Base-by-base conservation (phyloP, 2,797 vertebrate genomes). In the Remorina albescens region DNA sequence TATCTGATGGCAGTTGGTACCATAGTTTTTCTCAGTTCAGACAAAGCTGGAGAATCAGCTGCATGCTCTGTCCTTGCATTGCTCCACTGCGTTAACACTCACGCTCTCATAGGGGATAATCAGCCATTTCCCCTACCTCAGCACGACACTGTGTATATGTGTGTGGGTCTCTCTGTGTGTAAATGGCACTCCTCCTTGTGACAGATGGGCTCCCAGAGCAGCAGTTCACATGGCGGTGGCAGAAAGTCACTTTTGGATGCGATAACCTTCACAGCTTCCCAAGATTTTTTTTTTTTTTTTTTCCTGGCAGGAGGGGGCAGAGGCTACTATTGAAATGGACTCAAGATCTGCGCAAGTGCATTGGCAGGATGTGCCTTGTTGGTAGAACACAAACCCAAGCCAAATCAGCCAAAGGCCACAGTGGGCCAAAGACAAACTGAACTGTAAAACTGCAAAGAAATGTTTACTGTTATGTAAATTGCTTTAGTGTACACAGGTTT, bases 151-250 rank as follows among this genome's bases (percentile, higher is more conserved):
- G 71, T 69, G 82, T 86, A 78, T 68, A 47, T 69, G 76, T 76
- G 59, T 21, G 28, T 21, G 60, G 19, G 41, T 51, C 6, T 51
- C 6, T 61, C 4, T 59, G 71, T 78, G 74, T 81, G 85, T 88
- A 50, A 76, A 79, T 73, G 85, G 85, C 74, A 58, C 74, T 83
- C 68, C 68, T 79, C 65, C 72, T 54, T 81, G 85, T 71, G 87
- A 90, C 93, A 94, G 93, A 94, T 93, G 93, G 89, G 70, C 49
- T 85, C 77, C 76, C 81, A 86, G 56, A 71, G 89, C 62, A 67
- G 80, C 78, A 47, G 85, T 86, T 90, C 88, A 86, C 71, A 77
- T 73, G 77, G 65, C 65, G 77, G 63, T 60, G 66, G 85, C 77
- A 73, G 44, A 86, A 85, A 87, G 90, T 89, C 79, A 78, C 74